Evolutionary conservation across 2,797 vertebrate species (phyloP).

Genomic region (Erethizon dorsatum): DNA sequence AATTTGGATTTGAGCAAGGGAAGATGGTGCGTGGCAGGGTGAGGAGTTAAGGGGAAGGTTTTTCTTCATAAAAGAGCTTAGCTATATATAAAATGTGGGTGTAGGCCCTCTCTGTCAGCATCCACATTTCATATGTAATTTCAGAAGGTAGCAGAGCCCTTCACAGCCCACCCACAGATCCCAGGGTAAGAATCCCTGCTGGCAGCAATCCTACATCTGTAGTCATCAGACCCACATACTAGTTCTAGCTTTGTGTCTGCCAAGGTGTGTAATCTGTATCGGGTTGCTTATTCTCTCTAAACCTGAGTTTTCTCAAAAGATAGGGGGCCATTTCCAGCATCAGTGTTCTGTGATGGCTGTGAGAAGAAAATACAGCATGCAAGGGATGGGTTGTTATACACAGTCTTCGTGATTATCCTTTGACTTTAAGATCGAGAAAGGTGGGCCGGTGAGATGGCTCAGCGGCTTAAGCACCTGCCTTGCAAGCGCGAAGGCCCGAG

Average conservation of each 20-base stretch:
- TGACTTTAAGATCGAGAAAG: conserved; percentile 80
- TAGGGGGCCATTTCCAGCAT: not conserved
- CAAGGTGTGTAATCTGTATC: not conserved
- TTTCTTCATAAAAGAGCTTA: not conserved
- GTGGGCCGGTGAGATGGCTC: too few species aligned
- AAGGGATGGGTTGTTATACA: conserved; percentile 47
- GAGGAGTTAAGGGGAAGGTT: not conserved
- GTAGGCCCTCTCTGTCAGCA: not conserved
- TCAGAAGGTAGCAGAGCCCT: not conserved
- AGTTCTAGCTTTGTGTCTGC: not conserved
- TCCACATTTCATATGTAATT: not conserved
- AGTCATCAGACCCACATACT: too few species aligned
- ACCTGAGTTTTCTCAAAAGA: not conserved
- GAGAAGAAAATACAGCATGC: not conserved
- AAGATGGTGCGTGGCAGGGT: too few species aligned
- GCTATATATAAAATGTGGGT: not conserved
- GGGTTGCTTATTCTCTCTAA: not conserved
- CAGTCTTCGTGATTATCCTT: conserved; percentile 74
- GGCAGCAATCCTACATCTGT: not conserved
- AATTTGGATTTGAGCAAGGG: not conserved
- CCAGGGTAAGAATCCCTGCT: not conserved
- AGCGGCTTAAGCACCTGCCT: too few species aligned
- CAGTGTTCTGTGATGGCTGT: not conserved
- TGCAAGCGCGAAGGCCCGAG: too few species aligned
- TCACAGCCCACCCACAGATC: not conserved